Evolutionary conservation across 2,888 invertebrate genomes (phyloP).

Genomic region (Anthrax anthrax): DNA sequence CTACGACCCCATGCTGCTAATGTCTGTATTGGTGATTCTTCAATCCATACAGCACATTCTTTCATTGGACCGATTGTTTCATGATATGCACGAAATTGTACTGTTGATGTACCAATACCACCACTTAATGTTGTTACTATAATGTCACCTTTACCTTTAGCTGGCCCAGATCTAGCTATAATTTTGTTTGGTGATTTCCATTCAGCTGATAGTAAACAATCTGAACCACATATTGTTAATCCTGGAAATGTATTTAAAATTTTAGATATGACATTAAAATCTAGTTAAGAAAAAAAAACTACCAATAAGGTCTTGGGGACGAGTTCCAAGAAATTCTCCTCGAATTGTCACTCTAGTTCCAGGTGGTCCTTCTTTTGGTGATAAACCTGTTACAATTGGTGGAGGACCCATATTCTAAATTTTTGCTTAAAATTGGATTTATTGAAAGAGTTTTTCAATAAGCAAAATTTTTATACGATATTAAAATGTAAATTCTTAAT

Average conservation of each 20-base stretch:
- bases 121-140: conserved; percentile 72
- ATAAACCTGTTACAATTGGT: conserved; percentile 89
- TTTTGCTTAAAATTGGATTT: too few relatives aligned
- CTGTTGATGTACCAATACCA: conserved; percentile 30
- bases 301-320: conserved; percentile 76
- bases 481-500: too few relatives aligned
- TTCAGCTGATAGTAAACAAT: conserved; percentile 88
- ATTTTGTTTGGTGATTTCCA: conserved; percentile 98
- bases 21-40: conserved; percentile 76
- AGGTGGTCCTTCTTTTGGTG: conserved; percentile 96
- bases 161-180: conserved; percentile 85
- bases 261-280: too few relatives aligned
- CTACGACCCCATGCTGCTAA: conserved; percentile 71
- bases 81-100: conserved; percentile 51
- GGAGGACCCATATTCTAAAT: conserved; percentile 48
- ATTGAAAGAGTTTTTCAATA: too few relatives aligned
- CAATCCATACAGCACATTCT: conserved; percentile 97
- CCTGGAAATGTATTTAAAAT: conserved; percentile 41
- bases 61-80: conserved; percentile 87
- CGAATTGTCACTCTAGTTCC: conserved; percentile 89
- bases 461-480: too few relatives aligned
- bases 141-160: conserved; percentile 82
- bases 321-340: conserved; percentile 86
- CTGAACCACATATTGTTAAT: conserved; percentile 87
- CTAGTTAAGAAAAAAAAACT: conserved; percentile 16